Percentiles rank a stretch among this genome's conserved stretches.
phyloP scores from a whole-genome alignment of 2,888 invertebrate species.

The Tenthredo livida region DNA sequence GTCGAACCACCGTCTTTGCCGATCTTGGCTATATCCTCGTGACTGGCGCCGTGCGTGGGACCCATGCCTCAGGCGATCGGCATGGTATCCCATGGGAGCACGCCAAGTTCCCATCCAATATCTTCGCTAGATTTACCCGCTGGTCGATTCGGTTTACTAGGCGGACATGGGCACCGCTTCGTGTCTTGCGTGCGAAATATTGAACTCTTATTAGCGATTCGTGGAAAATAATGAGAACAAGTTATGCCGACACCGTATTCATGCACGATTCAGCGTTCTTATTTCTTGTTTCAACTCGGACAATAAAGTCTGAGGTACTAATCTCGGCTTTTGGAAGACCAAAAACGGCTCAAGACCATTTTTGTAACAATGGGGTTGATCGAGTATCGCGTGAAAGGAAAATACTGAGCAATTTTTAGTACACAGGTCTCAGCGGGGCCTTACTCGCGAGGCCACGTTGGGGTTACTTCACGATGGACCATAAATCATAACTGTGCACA shows the following conservation, averaged over 20 bases:
- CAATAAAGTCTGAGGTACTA: background rate
- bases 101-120: slow-evolving; percentile 60
- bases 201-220: slow-evolving; percentile 23
- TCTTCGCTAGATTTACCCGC: slow-evolving; percentile 41
- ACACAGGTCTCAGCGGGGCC: slow-evolving; percentile 20
- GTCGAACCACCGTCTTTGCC: slow-evolving; percentile 22
- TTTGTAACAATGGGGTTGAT: background rate
- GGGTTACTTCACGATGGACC: slow-evolving; percentile 66
- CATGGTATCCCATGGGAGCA: slow-evolving; percentile 59
- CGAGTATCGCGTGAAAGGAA: background rate
- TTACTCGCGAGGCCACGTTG: slow-evolving; percentile 53
- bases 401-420: slow-evolving; percentile 49
- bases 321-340: background rate
- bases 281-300: background rate
- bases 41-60: slow-evolving; percentile 59
- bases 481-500: slow-evolving; percentile 67
- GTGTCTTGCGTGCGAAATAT: slow-evolving; percentile 28
- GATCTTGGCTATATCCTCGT: background rate
- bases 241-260: background rate
- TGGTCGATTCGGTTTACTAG: background rate
- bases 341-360: background rate
- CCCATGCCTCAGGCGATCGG: slow-evolving; percentile 55
- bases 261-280: background rate
- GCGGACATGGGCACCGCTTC: background rate
- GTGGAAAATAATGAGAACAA: slow-evolving; percentile 33